These are phyloP conservation scores for Montipora foliosa DNA, from an alignment of 64 coral and sea anemone species.

Conservation along the genomic window DNA sequence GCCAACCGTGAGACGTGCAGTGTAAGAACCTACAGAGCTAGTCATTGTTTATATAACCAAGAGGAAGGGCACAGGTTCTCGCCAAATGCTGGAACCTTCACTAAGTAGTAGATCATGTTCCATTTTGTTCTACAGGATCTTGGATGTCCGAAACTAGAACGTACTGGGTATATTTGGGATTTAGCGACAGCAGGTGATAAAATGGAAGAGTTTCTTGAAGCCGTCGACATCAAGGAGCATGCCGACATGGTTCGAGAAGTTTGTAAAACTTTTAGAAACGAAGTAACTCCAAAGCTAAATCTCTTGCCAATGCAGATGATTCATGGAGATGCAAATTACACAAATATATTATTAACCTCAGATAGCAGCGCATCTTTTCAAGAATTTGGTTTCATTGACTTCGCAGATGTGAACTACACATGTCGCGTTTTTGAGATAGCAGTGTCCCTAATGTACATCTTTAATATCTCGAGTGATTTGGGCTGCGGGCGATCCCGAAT, in stretches of 20 bases:
- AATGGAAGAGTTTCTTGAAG: constrained; percentile 25
- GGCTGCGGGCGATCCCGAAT: constrained; percentile 20
- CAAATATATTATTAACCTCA: constrained; percentile 42
- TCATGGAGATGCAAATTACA: constrained; percentile 68
- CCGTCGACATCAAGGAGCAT: constrained; percentile 24
- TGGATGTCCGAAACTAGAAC: background rate
- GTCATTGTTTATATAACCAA: no score
- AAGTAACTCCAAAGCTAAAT: constrained; percentile 22
- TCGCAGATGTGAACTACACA: constrained; percentile 42
- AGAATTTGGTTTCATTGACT: constrained; percentile 65
- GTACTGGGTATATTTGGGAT: background rate
- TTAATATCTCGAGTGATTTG: constrained; percentile 33
- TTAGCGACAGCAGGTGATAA: background rate
- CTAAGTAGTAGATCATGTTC: background rate
- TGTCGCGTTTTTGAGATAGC: constrained; percentile 68
- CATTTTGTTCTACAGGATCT: background rate
- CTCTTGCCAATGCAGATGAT: constrained; percentile 60
- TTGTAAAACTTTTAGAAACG: constrained; percentile 27
- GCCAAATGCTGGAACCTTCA: no score
- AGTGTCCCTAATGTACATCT: constrained; percentile 44
- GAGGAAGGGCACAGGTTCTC: no score
- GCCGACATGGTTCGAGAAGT: constrained; percentile 44
- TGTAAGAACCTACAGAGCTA: no score
- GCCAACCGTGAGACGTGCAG: no score
- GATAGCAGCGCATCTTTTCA: background rate